phyloP scores from a whole-genome alignment of 2,797 vertebrate species.

The Lithobates pipiens region DNA sequence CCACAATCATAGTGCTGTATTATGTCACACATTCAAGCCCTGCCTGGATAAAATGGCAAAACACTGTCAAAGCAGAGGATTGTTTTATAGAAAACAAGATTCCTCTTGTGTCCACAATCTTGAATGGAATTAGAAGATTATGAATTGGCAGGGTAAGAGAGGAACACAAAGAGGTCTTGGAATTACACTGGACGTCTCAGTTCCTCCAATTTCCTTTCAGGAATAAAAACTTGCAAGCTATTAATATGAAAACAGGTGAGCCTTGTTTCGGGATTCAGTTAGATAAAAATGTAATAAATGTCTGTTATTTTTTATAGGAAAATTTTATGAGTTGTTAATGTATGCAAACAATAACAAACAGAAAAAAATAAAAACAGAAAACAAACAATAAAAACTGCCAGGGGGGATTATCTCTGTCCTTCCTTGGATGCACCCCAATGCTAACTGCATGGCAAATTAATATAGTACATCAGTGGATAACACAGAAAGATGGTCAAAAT shows the following conservation, averaged over 20 bases:
- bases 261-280: slow-evolving; percentile 29
- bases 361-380: no score
- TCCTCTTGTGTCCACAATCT: slow-evolving; percentile 50
- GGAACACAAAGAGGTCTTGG: slow-evolving; percentile 52
- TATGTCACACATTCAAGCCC: slow-evolving; percentile 30
- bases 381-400: no score
- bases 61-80: slow-evolving; percentile 36
- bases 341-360: no score
- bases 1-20: slow-evolving; percentile 26
- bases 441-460: no score
- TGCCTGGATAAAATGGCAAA: slow-evolving; percentile 23
- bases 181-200: slow-evolving; percentile 39
- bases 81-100: slow-evolving; percentile 50
- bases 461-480: no score
- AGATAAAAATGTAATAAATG: slow-evolving; percentile 1
- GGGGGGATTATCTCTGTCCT: no score
- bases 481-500: no score
- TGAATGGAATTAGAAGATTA: slow-evolving; percentile 55
- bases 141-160: slow-evolving; percentile 41
- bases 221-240: slow-evolving; percentile 43
- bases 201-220: slow-evolving; percentile 48
- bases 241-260: slow-evolving; percentile 52
- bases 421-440: no score
- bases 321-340: background rate
- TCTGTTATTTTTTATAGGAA: background rate